Base-by-base conservation (phyloP, 2,888 invertebrate genomes). In the Andrena dorsata region DNA sequence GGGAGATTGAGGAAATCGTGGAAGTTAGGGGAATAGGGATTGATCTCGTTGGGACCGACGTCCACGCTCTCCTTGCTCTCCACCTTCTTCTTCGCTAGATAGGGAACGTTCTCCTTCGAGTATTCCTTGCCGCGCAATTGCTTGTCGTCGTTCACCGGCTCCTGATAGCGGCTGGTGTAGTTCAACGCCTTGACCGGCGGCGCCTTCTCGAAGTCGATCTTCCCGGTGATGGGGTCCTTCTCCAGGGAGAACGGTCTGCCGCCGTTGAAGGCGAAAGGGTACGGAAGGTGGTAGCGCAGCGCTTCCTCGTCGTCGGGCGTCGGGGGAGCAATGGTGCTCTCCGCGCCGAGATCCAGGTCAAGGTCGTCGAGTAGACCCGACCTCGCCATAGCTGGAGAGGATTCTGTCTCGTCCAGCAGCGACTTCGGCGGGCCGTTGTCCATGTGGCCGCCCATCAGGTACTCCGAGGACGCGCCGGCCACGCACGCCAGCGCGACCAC, bases 161-260 rank as follows among this genome's bases (percentile, higher is more conserved):
- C 87, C 16, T 72, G 76, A 16, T 85, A 88, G 69, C 85, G 84
- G 10, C 89, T 90, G 30, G 89, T 92, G 32, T 91, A 92, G 66
- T 93, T 93, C 26, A 93, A 77, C 1, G 91, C 92, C 66, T 91
- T 93, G 26, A 92, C 85, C 0, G 91, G 92, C 16, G 92, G 93
- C 28, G 91, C 92, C 81, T 92, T 94, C 78, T 94, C 95, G 80
- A 96, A 96, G 90, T 96, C 96, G 51, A 96, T 94, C 85, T 95
- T 94, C 0, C 96, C 96, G 0, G 96, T 96, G 32, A 96, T 91
- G 0, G 96, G 96, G 93, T 96, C 96, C 88, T 96, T 96, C 83
- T 96, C 96, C 6, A 96, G 94, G 76, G 96, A 96, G 90, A 96
- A 96, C 0, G 96, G 96, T 89, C 96, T 96, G 20, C 96, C 96